Evolutionary conservation across 2,888 invertebrate genomes (phyloP).

Genomic region (Netelia inedita): DNA sequence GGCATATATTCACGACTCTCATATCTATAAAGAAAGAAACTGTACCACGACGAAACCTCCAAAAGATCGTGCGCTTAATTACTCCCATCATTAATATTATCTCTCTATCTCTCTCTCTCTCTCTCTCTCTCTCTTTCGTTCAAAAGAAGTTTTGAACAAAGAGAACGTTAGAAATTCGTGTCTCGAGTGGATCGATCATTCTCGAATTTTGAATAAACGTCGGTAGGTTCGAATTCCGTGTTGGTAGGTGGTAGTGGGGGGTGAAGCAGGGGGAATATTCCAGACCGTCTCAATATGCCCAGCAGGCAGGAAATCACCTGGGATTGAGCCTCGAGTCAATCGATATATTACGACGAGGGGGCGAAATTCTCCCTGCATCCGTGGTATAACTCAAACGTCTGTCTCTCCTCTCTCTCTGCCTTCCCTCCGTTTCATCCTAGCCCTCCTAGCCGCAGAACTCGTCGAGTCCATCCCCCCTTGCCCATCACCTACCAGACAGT

Average conservation of each 20-base stretch:
- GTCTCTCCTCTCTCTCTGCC: conserved; percentile 32
- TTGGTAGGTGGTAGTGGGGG: neutral
- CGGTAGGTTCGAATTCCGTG: neutral
- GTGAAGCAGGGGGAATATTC: neutral
- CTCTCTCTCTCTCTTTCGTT: too few relatives aligned
- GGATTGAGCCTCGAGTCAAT: conserved; percentile 55
- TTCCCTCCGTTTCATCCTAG: conserved; percentile 12
- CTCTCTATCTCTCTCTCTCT: too few relatives aligned
- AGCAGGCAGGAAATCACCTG: conserved; percentile 55
- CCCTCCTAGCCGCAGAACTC: conserved; percentile 8
- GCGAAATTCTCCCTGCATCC: conserved; percentile 55
- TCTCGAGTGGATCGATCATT: too few relatives aligned
- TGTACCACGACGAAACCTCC: too few relatives aligned
- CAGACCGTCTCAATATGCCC: neutral
- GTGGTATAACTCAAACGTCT: conserved; percentile 47
- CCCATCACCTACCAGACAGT: conserved; percentile 7
- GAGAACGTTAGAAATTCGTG: too few relatives aligned
- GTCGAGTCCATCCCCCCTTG: neutral
- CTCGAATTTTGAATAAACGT: too few relatives aligned
- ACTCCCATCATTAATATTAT: too few relatives aligned
- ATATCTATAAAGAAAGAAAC: too few relatives aligned
- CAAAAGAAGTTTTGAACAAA: too few relatives aligned
- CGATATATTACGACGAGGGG: conserved; percentile 53
- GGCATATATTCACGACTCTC: neutral
- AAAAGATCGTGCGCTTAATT: too few relatives aligned